A percentile compares a stretch with the other conserved stretches of the same genome.
Evolutionary conservation across 53 echinoderm and acorn worm genomes (phyloP).

Genomic region (Hippasteria phrygiana): DNA sequence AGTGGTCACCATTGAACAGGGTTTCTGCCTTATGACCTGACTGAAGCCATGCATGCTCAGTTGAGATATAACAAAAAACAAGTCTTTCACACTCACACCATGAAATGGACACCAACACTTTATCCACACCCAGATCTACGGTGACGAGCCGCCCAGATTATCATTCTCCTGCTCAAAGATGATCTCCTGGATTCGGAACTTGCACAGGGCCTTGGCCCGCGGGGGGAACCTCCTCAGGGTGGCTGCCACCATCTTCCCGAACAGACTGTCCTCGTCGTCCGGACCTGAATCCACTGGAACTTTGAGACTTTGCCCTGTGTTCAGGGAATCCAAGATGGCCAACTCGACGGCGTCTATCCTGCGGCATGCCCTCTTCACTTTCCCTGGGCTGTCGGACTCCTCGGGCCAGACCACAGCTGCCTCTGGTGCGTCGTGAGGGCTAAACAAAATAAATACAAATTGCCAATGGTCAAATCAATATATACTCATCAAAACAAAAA

Average conservation of each 20-base stretch:
- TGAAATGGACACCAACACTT: background rate
- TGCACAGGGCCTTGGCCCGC: slow-evolving; percentile 32
- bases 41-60: too few species aligned
- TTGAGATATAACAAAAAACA: too few species aligned
- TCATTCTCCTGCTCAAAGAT: slow-evolving; percentile 28
- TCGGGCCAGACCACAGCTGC: background rate
- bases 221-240: slow-evolving; percentile 29
- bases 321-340: background rate
- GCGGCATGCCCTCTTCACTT: background rate
- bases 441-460: background rate
- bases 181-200: slow-evolving; percentile 33
- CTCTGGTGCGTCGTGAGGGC: background rate
- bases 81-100: too few species aligned
- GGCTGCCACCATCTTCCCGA: slow-evolving; percentile 33
- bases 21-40: too few species aligned
- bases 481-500: too few species aligned
- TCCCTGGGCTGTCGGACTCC: background rate
- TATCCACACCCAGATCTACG: background rate
- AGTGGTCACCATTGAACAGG: too few species aligned
- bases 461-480: too few species aligned
- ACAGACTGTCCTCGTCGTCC: slow-evolving; percentile 7
- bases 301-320: background rate
- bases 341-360: slow-evolving; percentile 1
- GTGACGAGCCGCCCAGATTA: background rate
- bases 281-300: background rate